These are phyloP conservation scores for Spondyliosoma cantharus DNA, from an alignment of 2,797 vertebrate species.

Conservation along the genomic window DNA sequence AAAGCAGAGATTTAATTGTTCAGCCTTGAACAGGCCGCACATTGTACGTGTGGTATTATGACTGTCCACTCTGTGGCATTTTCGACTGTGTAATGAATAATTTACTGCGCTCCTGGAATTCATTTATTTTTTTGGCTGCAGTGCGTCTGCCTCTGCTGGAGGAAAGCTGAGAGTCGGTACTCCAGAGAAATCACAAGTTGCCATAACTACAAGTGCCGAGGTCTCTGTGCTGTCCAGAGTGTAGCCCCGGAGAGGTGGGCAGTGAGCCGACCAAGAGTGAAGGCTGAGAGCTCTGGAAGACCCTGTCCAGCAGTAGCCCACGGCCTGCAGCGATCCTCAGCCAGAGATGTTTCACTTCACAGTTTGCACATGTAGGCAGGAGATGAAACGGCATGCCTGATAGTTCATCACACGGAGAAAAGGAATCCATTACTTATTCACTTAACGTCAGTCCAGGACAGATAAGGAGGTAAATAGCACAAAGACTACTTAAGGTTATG, in stretches of 20 bases:
- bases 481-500: conserved; percentile 46
- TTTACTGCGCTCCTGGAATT: conserved; percentile 66
- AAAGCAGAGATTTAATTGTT: background rate
- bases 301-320: conserved; percentile 55
- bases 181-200: conserved; percentile 74
- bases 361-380: conserved; percentile 49
- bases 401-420: conserved; percentile 51
- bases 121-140: conserved; percentile 62
- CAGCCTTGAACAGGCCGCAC: conserved; percentile 29
- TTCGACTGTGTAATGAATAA: conserved; percentile 72
- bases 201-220: conserved; percentile 68
- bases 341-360: conserved; percentile 40
- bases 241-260: conserved; percentile 62
- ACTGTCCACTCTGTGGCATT: conserved; percentile 60
- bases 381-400: conserved; percentile 64
- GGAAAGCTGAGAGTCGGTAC: conserved; percentile 55
- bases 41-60: conserved; percentile 58
- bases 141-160: conserved; percentile 52
- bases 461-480: conserved; percentile 46
- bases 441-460: conserved; percentile 51
- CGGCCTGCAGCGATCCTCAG: conserved; percentile 45
- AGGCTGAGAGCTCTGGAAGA: conserved; percentile 63
- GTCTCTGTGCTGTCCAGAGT: conserved; percentile 54
- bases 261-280: conserved; percentile 62
- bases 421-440: conserved; percentile 59